These are phyloP conservation scores for Macrobrachium rosenbergii DNA, from an alignment of 1,140 invertebrate genomes.

Conservation along the genomic window DNA sequence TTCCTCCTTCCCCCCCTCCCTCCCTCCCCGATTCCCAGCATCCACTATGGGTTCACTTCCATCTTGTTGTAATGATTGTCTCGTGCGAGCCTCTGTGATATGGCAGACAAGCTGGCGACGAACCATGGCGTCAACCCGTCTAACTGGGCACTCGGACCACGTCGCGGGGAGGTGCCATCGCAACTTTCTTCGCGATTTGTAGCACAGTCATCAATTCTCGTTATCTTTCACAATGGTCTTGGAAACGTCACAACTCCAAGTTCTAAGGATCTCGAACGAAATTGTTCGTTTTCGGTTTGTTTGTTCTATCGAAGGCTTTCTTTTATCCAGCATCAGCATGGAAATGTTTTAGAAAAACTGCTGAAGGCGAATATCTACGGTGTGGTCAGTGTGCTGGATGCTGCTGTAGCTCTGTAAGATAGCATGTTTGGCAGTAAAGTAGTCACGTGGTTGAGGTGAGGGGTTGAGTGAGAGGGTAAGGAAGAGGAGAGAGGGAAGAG, in stretches of 20 bases:
- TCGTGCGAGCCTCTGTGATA: neutral
- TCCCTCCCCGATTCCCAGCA: neutral
- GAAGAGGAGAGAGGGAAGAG: too few species aligned
- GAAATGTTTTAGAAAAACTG: neutral
- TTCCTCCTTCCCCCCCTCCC: neutral
- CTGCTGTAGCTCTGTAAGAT: neutral
- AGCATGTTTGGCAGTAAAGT: neutral
- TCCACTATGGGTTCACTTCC: conserved; percentile 11
- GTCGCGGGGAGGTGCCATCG: neutral
- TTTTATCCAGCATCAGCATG: too few species aligned
- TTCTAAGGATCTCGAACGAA: too few species aligned
- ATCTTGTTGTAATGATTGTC: conserved; percentile 27
- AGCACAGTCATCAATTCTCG: neutral
- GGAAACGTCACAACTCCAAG: too few species aligned
- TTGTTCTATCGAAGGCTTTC: too few species aligned
- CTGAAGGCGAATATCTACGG: neutral
- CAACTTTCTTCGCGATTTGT: neutral
- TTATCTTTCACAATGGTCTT: neutral
- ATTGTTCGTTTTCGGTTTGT: too few species aligned
- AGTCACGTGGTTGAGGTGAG: conserved; percentile 39
- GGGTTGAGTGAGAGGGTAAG: too few species aligned
- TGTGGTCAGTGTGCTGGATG: neutral
- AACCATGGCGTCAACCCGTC: conserved; percentile 40
- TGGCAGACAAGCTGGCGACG: conserved; percentile 56
- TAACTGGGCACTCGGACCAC: conserved; percentile 8